These are phyloP conservation scores for Aurelia aurita complex sp. Pacific DNA, from an alignment of 30 jellyfish, hydroid and myxozoan genomes.

Conservation along the genomic window DNA sequence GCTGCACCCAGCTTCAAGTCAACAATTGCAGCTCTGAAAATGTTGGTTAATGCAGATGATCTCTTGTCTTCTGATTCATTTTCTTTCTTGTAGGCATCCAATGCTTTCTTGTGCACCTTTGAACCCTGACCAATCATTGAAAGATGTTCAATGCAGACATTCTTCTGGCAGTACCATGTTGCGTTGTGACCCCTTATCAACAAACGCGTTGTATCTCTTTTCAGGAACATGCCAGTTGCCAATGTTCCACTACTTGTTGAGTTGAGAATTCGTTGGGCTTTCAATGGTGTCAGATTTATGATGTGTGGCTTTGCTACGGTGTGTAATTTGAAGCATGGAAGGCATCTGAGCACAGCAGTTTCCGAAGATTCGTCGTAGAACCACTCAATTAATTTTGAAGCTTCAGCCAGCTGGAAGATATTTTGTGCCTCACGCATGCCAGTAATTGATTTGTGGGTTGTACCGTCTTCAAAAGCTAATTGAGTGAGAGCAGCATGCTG, in stretches of 20 bases:
- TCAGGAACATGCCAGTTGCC: constrained; percentile 36
- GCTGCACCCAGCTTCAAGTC: constrained; percentile 41
- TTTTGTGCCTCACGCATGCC: constrained; percentile 21
- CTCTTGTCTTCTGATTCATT: neutral
- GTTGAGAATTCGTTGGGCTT: constrained; percentile 38
- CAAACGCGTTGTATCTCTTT: neutral
- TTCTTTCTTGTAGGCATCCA: constrained; percentile 14
- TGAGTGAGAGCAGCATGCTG: constrained; percentile 15
- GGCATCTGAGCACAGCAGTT: constrained; percentile 36
- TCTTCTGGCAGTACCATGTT: constrained; percentile 30
- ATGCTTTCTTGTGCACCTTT: constrained; percentile 16
- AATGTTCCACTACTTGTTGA: constrained; percentile 4
- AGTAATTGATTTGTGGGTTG: constrained; percentile 3
- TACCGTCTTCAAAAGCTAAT: constrained; percentile 30
- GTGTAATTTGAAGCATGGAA: constrained; percentile 24
- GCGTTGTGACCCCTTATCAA: neutral
- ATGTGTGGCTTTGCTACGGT: constrained; percentile 4
- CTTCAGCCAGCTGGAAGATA: constrained; percentile 20
- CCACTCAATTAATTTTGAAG: constrained; percentile 40
- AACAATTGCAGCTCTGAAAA: constrained; percentile 28
- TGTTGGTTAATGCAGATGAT: constrained; percentile 5
- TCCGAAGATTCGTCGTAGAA: constrained; percentile 38
- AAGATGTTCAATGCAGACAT: constrained; percentile 8
- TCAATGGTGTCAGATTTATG: constrained; percentile 11
- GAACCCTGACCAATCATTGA: constrained; percentile 20